Evolutionary conservation across 2,888 invertebrate species (phyloP).

Genomic region (Ellobium chinense): DNA sequence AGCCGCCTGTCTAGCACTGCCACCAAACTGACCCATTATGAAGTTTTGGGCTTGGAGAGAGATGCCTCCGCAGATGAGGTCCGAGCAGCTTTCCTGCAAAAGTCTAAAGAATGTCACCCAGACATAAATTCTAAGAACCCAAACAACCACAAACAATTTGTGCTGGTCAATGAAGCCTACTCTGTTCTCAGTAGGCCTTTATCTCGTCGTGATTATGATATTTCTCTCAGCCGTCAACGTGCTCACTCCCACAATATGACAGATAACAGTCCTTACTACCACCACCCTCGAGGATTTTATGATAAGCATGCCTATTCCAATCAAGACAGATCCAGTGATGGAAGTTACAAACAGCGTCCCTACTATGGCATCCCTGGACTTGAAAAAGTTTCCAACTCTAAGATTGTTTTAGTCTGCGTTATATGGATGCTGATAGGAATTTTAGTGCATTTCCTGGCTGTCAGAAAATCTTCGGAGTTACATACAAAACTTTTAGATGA

Average conservation of each 20-base stretch:
- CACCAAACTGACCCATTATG: constrained; percentile 84
- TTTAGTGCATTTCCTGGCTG: not conserved
- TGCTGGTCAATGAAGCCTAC: constrained; percentile 89
- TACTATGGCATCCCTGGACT: not conserved
- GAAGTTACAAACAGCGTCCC: not conserved
- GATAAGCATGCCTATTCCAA: too few relatives aligned
- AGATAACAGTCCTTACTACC: not conserved
- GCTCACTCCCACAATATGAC: not conserved
- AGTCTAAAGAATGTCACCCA: constrained; percentile 92
- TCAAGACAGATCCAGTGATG: not conserved
- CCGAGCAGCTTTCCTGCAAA: constrained; percentile 86
- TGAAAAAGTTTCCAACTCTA: constrained; percentile 5
- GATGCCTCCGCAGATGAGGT: constrained; percentile 87
- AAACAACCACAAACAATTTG: constrained; percentile 85
- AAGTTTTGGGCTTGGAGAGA: constrained; percentile 84
- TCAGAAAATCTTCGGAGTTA: not conserved
- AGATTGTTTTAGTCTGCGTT: constrained; percentile 10
- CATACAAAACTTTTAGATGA: constrained; percentile 13
- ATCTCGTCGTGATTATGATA: constrained; percentile 85
- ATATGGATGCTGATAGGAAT: not conserved
- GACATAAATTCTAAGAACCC: constrained; percentile 83
- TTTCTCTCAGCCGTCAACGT: constrained; percentile 57
- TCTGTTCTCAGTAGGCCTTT: constrained; percentile 85
- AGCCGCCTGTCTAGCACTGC: too few relatives aligned
- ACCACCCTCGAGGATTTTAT: not conserved